These are phyloP conservation scores for Morpho deidamia DNA, from an alignment of 2,888 invertebrate genomes.

Conservation along the genomic window DNA sequence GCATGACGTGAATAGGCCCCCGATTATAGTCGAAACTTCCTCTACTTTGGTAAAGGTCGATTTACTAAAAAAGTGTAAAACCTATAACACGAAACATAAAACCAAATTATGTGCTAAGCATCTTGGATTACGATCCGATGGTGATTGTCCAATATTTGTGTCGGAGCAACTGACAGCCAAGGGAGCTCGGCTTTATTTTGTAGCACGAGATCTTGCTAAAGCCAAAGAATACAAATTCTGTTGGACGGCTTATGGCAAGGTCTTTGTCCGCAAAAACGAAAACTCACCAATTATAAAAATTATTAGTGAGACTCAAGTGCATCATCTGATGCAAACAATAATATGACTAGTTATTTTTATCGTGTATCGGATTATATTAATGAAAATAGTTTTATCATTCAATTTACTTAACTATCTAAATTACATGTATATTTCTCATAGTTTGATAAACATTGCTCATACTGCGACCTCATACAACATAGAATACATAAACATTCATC, in stretches of 20 bases:
- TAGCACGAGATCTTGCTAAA: neutral
- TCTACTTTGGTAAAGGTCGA: conserved; percentile 11
- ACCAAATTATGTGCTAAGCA: conserved; percentile 14
- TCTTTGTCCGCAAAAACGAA: conserved; percentile 11
- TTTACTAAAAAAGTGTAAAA: conserved; percentile 10
- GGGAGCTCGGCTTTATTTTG: conserved; percentile 9
- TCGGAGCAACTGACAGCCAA: conserved; percentile 14
- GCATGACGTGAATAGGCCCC: neutral
- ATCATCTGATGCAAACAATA: neutral
- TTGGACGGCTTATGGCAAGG: conserved; percentile 20
- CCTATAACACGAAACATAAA: conserved; percentile 10
- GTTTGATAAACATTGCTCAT: neutral
- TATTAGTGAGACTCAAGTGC: conserved; percentile 10
- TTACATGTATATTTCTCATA: neutral
- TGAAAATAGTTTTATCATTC: neutral
- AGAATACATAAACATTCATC: neutral
- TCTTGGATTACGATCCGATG: conserved; percentile 7
- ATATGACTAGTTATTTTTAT: neutral
- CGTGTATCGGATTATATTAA: neutral
- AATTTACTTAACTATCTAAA: neutral
- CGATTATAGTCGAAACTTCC: conserved; percentile 11
- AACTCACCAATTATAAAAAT: conserved; percentile 13
- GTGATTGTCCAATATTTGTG: conserved; percentile 3
- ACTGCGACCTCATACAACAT: neutral
- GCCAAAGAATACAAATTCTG: conserved; percentile 22